A percentile compares a stretch with the other conserved stretches of the same genome.
These are phyloP conservation scores for Ips typographus DNA, from an alignment of 1,140 invertebrate species.

Conservation along the genomic window DNA sequence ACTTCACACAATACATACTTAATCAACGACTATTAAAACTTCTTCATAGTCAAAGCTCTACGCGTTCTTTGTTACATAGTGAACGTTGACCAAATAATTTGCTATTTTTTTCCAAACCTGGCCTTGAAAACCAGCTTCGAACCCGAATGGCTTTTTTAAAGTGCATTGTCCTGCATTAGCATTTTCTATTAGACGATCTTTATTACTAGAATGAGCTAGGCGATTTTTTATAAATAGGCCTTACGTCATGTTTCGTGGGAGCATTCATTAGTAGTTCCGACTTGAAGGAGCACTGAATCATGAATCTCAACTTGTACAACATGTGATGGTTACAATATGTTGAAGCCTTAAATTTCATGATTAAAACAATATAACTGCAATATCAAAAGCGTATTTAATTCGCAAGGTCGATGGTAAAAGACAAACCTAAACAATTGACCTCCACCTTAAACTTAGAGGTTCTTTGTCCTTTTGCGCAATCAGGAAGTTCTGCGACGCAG, in stretches of 20 bases:
- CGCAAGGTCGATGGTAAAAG: neutral
- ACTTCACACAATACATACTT: too few species aligned
- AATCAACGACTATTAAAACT: neutral
- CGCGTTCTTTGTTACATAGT: neutral
- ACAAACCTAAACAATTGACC: neutral
- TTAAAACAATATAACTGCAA: neutral
- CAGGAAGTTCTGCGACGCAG: neutral
- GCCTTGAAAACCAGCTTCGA: conserved; percentile 10
- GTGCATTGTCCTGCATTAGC: conserved; percentile 31
- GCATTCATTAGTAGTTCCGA: conserved; percentile 4
- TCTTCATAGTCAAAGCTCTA: neutral
- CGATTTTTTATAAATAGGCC: conserved; percentile 18
- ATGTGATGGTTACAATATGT: neutral
- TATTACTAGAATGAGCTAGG: conserved; percentile 16
- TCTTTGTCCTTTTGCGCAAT: neutral
- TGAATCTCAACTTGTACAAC: neutral
- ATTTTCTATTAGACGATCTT: conserved; percentile 20
- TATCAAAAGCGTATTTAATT: neutral
- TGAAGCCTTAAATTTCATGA: neutral
- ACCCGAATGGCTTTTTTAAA: conserved; percentile 11
- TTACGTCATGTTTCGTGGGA: conserved; percentile 15
- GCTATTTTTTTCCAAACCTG: conserved; percentile 13
- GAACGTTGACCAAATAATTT: conserved; percentile 11
- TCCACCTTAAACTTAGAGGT: conserved; percentile 6
- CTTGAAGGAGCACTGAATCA: too few species aligned